These are phyloP conservation scores for Blastobasis lacticolella DNA, from an alignment of 2,888 invertebrate species.

Conservation along the genomic window DNA sequence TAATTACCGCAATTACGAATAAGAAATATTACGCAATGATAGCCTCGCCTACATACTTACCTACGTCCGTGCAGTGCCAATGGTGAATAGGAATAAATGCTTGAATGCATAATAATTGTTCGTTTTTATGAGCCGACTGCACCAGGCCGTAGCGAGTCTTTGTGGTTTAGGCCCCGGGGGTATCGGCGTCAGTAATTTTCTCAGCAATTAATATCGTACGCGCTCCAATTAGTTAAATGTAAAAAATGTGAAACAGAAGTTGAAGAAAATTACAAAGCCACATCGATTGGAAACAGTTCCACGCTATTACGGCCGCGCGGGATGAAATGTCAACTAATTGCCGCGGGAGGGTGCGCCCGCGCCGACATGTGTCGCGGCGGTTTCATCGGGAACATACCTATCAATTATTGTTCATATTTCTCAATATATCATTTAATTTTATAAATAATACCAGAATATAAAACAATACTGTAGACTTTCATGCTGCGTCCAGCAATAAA, in stretches of 20 bases:
- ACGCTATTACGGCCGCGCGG: conserved; percentile 31
- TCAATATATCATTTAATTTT: no score
- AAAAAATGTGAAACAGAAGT: conserved; percentile 58
- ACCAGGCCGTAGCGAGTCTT: conserved; percentile 38
- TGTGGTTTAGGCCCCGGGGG: conserved; percentile 58
- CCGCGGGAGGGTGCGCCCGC: conserved; percentile 24
- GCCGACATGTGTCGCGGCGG: conserved; percentile 45
- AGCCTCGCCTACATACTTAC: no score
- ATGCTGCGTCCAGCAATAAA: no score
- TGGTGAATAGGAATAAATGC: conserved; percentile 44
- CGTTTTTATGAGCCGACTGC: conserved; percentile 47
- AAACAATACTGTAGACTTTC: no score
- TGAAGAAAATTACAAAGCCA: conserved; percentile 44
- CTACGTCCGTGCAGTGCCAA: no score
- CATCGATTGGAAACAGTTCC: conserved; percentile 41
- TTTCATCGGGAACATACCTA: conserved; percentile 14
- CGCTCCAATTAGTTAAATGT: conserved; percentile 57
- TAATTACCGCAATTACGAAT: conserved; percentile 29
- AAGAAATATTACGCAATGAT: conserved; percentile 15
- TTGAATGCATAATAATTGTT: conserved; percentile 51
- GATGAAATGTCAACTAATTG: conserved; percentile 49
- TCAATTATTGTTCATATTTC: no score
- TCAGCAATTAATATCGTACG: conserved; percentile 64
- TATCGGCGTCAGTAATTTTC: conserved; percentile 52
- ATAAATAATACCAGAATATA: no score